Evolutionary conservation across 2,797 vertebrate species (phyloP).

Genomic region (Syngnathus acus): DNA sequence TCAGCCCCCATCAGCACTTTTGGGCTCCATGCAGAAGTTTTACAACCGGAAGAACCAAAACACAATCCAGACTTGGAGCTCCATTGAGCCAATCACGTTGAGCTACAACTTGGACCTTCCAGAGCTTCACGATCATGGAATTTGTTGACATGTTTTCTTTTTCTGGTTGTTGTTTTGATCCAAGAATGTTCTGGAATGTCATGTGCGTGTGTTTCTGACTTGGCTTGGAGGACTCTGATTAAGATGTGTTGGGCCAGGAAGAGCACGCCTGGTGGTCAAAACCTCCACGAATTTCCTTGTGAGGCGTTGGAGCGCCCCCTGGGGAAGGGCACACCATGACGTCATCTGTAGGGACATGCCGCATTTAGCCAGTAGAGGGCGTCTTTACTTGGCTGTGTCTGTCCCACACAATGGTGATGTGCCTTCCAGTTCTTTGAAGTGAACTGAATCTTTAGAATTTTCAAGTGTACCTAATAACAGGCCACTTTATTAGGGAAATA

Average conservation of each 20-base stretch:
- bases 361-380: background rate
- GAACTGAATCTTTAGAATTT: too few species aligned
- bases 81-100: background rate
- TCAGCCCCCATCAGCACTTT: constrained; percentile 25
- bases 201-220: too few species aligned
- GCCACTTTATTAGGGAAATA: too few species aligned
- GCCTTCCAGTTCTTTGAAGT: too few species aligned
- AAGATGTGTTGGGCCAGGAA: background rate
- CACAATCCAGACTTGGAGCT: background rate
- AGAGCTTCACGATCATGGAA: background rate
- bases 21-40: background rate
- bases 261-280: too few species aligned
- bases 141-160: background rate
- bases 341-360: background rate
- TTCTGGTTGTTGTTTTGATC: background rate
- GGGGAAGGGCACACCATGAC: background rate
- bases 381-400: background rate
- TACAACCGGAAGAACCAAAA: background rate
- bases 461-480: too few species aligned
- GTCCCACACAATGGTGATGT: too few species aligned
- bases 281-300: too few species aligned
- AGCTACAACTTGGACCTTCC: background rate
- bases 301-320: background rate
- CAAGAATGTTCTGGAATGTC: too few species aligned
- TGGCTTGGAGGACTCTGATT: too few species aligned